A percentile compares a stretch with the other conserved stretches of the same genome.
Conservation (phyloP, 2,888 invertebrate species). For the Clepsis dumicolana region DNA sequence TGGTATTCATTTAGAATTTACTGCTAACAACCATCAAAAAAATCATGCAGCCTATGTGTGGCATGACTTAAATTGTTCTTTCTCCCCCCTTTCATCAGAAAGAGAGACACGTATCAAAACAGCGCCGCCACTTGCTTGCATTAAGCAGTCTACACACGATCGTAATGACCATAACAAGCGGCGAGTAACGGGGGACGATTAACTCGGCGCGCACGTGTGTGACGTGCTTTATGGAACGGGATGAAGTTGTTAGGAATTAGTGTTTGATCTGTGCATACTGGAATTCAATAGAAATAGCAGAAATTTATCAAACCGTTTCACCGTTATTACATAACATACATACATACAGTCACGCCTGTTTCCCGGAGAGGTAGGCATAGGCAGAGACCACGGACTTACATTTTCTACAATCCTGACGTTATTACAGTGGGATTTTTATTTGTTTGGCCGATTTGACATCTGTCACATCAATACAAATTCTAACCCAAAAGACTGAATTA, state of each 20-base stretch:
- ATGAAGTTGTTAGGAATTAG: slow-evolving; percentile 1
- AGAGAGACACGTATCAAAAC: background rate
- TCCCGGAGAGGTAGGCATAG: too few relatives aligned
- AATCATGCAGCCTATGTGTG: background rate
- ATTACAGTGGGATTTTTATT: too few relatives aligned
- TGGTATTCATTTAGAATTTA: too few relatives aligned
- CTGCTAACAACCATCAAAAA: background rate
- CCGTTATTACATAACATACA: too few relatives aligned
- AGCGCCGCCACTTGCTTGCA: slow-evolving; percentile 3
- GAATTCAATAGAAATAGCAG: background rate
- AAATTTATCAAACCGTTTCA: too few relatives aligned
- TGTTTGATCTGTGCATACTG: background rate
- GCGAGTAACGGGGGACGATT: slow-evolving; percentile 37
- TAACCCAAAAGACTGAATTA: too few relatives aligned
- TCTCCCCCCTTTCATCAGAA: background rate
- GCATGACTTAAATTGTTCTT: background rate
- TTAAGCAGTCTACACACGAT: slow-evolving; percentile 59
- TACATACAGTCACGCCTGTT: too few relatives aligned
- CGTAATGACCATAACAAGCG: slow-evolving; percentile 51
- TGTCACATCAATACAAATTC: too few relatives aligned
- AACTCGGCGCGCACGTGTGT: slow-evolving; percentile 38
- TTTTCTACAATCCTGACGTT: too few relatives aligned
- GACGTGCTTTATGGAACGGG: slow-evolving; percentile 31
- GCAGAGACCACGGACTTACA: too few relatives aligned
- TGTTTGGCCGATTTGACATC: too few relatives aligned